Base-by-base conservation (phyloP, 2,113 vertebrate species). In the Oreochromis niloticus region DNA sequence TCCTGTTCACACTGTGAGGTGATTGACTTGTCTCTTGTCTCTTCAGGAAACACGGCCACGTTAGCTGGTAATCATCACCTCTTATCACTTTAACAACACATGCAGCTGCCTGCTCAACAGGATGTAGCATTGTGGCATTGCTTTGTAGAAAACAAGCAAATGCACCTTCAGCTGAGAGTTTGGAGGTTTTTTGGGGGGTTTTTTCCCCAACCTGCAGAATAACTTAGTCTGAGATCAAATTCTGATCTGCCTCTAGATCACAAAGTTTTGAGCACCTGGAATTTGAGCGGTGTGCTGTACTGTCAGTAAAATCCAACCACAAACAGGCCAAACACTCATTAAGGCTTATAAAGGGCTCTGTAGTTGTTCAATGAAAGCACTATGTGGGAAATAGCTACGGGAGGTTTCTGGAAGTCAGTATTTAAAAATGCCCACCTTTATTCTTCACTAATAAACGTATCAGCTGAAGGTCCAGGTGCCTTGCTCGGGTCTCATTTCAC, bases 261-360 rank as follows among this genome's bases (percentile, higher is more conserved):
- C 61, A 66, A 5, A 66, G 34, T 39, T 66, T 66, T n/a, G 10
- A 66, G 11, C 61, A 66, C 6, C 6, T 66, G 61, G 34, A 66
- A 39, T 66, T 7, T 66, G 61, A 22, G 17, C 61, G 39, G 61
- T 0, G 0, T 66, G 32, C 36, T 66, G 17, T 66, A 66, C 61
- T 66, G 19, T 66, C n/a, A 39, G 19, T 66, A 11, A 66, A 66
- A 5, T 39, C 4, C 19, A 66, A 66, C n/a, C 61, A 66, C 19
- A 66, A 66, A 66, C 61, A 66, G 61, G 32, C 36, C 32, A n/a
- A 66, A 68, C 61, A 22, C n/a, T 68, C 34, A 68, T 68, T 68
- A 68, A 68, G 34, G 32, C 61, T 66, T 66, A 39, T 66, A 39
- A 66, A 22, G 34, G 3, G 6, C 1, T 22, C 61, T 66, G 9